Base-by-base conservation (phyloP, 2,888 invertebrate genomes). In the Frankliniella fusca region DNA sequence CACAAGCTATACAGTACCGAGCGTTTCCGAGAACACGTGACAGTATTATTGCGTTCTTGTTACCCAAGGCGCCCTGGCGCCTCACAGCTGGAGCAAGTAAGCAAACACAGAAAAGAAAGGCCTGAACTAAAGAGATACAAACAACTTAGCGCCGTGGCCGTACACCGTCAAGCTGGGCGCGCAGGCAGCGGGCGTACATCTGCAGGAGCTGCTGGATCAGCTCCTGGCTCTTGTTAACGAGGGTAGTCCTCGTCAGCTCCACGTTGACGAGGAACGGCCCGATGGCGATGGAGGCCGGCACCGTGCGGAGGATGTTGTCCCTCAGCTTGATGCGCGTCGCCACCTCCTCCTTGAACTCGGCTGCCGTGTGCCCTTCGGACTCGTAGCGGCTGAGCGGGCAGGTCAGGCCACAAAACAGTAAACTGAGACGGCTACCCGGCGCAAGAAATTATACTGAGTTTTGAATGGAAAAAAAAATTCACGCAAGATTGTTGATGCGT, bases 231-330 rank as follows among this genome's bases (percentile, higher is more conserved):
- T 96, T 96, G 48, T 90, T 91, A 3, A 95, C 90, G 79, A 97
- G 88, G 80, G 90, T 88, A 86, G 92, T 90, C 88, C 93, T 91
- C 48, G 96, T 87, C 0, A 90, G 90, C 20, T 93, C 93, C 0
- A 94, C 91, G 84, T 92, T 92, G 27, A 97, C 87, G 7, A 90
- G 87, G 87, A 94, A 97, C 0, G 96, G 94, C 0, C 96, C 96
- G 81, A 97, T 95, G 80, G 90, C 89, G 83, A 97, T 94, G 81
- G 87, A 89, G 48, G 91, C 89, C 0, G 97, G 97, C 82, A 97
- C 87, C 0, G 92, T 91, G 82, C 87, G 88, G 82, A 95, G 93
- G 0, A 96, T 87, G 61, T 91, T 91, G 23, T 91, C 89, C 85
- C 91, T 93, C 82, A 92, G 91, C 81, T 92, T 91, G 83, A 91